Evolutionary conservation across 2,888 invertebrate genomes (phyloP).

Genomic region (Drosophila longiperda): DNA sequence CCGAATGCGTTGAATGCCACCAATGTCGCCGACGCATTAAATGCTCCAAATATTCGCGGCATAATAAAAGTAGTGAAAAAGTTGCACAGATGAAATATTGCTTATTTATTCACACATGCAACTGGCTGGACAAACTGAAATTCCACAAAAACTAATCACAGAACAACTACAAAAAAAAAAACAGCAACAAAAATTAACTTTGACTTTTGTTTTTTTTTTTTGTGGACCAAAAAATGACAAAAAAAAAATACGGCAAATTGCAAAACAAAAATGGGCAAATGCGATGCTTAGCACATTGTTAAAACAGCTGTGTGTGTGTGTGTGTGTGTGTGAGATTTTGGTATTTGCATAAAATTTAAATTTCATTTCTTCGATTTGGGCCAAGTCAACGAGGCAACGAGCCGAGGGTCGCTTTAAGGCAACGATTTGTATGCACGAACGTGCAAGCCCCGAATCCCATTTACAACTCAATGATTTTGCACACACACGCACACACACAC

Average conservation of each 20-base stretch:
- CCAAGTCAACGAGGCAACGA: conserved; percentile 57
- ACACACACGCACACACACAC: conserved; percentile 36
- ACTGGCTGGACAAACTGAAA: conserved; percentile 28
- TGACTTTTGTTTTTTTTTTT: conserved; percentile 17
- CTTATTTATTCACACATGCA: conserved; percentile 35
- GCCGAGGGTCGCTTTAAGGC: conserved; percentile 59
- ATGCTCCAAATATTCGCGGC: conserved; percentile 4
- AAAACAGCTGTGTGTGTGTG: conserved; percentile 28
- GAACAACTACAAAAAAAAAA: conserved; percentile 5
- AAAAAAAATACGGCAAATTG: conserved; percentile 36
- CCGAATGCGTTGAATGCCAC: conserved; percentile 4
- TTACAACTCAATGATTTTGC: conserved; percentile 68
- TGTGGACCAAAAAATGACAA: conserved; percentile 37
- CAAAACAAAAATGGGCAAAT: conserved; percentile 34
- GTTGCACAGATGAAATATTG: conserved; percentile 31
- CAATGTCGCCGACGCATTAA: conserved; percentile 19
- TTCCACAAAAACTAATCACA: conserved; percentile 54
- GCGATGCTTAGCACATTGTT: conserved; percentile 65
- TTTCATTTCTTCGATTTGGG: conserved; percentile 66
- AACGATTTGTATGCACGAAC: conserved; percentile 65
- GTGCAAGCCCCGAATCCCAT: conserved; percentile 62
- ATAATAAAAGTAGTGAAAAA: conserved; percentile 1
- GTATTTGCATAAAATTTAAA: conserved; percentile 68
- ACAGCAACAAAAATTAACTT: conserved; percentile 27
- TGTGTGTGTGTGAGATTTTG: conserved; percentile 20